Evolutionary conservation across 1,140 invertebrate species (phyloP).

Genomic region (Drosophila arawakana): DNA sequence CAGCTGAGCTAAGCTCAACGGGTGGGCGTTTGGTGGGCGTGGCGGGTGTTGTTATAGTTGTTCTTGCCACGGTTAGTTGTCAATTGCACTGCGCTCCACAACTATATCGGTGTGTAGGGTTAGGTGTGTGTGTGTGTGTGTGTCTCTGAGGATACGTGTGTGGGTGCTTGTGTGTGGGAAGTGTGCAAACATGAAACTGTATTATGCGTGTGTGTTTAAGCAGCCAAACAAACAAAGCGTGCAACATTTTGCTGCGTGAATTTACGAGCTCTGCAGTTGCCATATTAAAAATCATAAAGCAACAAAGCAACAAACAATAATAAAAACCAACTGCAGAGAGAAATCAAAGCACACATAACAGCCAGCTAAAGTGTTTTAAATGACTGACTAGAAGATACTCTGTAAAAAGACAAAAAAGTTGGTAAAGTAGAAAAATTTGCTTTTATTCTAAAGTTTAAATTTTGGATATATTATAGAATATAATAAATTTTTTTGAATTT

Average conservation of each 20-base stretch:
- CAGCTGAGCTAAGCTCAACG: constrained; percentile 52
- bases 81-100: constrained; percentile 55
- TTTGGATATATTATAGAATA: too few relatives aligned
- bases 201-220: constrained; percentile 44
- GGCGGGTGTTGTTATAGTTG: constrained; percentile 13
- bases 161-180: constrained; percentile 22
- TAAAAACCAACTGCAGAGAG: constrained; percentile 5
- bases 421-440: too few relatives aligned
- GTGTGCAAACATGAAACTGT: constrained; percentile 44
- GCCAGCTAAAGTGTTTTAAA: background rate
- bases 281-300: constrained; percentile 78
- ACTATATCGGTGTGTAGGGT: too few relatives aligned
- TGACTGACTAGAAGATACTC: background rate
- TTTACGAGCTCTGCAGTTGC: constrained; percentile 72
- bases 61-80: constrained; percentile 61
- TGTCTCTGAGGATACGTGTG: constrained; percentile 6
- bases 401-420: constrained; percentile 1
- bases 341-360: constrained; percentile 14
- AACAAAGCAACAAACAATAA: constrained; percentile 39
- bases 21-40: constrained; percentile 17
- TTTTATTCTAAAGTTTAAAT: too few relatives aligned
- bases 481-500: too few relatives aligned
- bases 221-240: constrained; percentile 50
- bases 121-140: constrained; percentile 1
- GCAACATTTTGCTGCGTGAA: constrained; percentile 59